Conservation (phyloP, 1,140 invertebrate genomes). For the Microplitis demolitor region DNA sequence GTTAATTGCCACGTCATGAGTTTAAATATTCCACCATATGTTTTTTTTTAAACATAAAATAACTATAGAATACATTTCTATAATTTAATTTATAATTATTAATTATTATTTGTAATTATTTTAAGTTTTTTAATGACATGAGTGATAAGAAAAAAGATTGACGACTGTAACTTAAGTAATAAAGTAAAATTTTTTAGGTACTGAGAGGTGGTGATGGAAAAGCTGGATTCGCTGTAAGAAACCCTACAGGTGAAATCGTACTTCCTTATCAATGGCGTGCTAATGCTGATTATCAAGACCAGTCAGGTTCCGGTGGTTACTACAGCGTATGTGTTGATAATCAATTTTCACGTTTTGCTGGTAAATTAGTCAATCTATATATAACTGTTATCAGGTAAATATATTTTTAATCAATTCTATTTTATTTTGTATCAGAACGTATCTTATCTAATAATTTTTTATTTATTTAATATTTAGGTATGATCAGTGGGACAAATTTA, state of each 20-base stretch:
- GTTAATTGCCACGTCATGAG: constrained; percentile 9
- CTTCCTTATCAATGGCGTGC: constrained; percentile 89
- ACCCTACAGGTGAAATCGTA: constrained; percentile 82
- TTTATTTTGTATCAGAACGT: not conserved
- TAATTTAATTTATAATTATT: not conserved
- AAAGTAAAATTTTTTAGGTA: constrained; percentile 61
- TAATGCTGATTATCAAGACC: constrained; percentile 86
- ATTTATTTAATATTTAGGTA: constrained; percentile 64
- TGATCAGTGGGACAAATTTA: constrained; percentile 91
- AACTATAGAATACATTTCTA: not conserved
- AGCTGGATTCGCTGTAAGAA: constrained; percentile 88
- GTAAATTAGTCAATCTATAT: constrained; percentile 91
- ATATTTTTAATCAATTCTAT: no score
- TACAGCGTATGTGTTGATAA: constrained; percentile 96
- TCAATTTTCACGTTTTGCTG: constrained; percentile 89
- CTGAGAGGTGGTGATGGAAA: constrained; percentile 89
- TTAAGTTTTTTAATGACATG: no score
- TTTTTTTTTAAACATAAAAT: not conserved
- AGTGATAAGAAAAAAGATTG: no score
- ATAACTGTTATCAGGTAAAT: constrained; percentile 83
- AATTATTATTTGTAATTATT: no score
- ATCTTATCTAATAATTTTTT: not conserved
- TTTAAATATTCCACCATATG: constrained; percentile 11
- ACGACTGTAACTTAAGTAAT: not conserved
- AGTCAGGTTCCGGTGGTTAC: constrained; percentile 77